Evolutionary conservation across 2,797 vertebrate species (phyloP), one percentile per base, ranked within the genome.

Genomic region (Steatocranus sp.): DNA sequence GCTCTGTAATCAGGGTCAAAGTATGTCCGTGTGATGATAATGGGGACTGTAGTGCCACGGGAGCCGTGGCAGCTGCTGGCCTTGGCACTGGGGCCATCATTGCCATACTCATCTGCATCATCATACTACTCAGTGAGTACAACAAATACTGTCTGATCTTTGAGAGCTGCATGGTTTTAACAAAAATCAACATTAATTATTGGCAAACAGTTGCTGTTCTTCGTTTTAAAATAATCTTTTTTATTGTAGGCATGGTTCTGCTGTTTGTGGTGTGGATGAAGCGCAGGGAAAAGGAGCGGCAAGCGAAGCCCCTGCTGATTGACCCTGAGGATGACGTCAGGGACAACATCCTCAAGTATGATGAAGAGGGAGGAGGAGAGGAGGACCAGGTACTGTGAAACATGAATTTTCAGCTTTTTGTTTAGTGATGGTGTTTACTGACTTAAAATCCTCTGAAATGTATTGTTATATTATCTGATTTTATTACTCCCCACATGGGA

Each of bases 301-400:
- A 99, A 91, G 97, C 98, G 0, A 99, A 99, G 88, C 98, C 99
- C 80, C 96, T 99, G 77, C 97, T 99, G 58, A 99, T 99, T 3
- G 99, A 99, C 94, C 98, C 99, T 0, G 99, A 99, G 93, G 99
- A 99, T 1, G 99, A 99, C 0, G 99, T 99, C 80, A 96, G 99
- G 5, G 99, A 99, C 96, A 99, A 99, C 88, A 99, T 99, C 92
- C 96, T 99, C 80, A 99, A 99, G 91, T 99, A 99, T 0, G 99
- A 99, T 0, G 99, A 99, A 88, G 99, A 99, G 78, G 99, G 99
- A 43, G 99, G 98, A 4, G 99, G 99, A 81, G 99, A 99, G 92
- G 99, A 99, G 91, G 99, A 99, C 91, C 99, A 99, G 98, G 98
- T 99, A 90, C 1, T 2, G 2, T 36, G 12, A 48, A 83, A 50